Percentiles rank a stretch among this genome's conserved stretches.
These are phyloP conservation scores for Choristoneura fumiferana DNA, from an alignment of 1,140 invertebrate species.

Conservation along the genomic window DNA sequence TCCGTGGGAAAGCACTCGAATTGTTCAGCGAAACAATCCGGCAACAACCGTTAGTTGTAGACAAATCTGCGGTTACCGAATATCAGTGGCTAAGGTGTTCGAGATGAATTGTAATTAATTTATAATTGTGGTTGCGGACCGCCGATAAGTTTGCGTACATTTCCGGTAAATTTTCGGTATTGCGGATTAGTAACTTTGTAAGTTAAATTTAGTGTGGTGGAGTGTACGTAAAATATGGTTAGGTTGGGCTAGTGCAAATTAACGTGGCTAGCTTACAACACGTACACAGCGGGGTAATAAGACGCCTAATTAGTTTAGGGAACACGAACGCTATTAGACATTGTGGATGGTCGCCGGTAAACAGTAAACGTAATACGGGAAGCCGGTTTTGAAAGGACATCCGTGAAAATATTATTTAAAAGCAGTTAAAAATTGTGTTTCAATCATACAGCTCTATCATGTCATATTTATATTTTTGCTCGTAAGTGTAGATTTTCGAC, in stretches of 20 bases:
- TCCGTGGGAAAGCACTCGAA: background rate
- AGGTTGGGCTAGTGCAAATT: background rate
- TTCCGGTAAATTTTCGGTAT: background rate
- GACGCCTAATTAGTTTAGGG: conserved; percentile 6
- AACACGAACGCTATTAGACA: background rate
- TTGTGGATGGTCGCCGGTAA: background rate
- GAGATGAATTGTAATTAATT: conserved; percentile 56
- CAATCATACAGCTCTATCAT: too few species aligned
- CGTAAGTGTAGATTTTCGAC: too few species aligned
- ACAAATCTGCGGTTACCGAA: conserved; percentile 3
- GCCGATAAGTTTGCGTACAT: conserved; percentile 35
- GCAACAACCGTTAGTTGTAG: conserved; percentile 9
- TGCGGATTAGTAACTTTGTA: conserved; percentile 1
- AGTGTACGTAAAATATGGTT: background rate
- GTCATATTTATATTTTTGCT: too few species aligned
- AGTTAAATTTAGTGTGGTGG: conserved; percentile 8
- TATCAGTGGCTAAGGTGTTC: conserved; percentile 28
- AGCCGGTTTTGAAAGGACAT: too few species aligned
- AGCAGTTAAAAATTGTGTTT: too few species aligned
- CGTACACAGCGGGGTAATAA: conserved; percentile 11
- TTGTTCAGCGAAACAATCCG: conserved; percentile 3
- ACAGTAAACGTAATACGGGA: background rate
- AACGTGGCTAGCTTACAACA: background rate
- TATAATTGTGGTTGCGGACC: conserved; percentile 42
- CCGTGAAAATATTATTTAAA: conserved; percentile 34